Evolutionary conservation across 2,888 invertebrate species (phyloP).

Genomic region (Drosophila acutilabella): DNA sequence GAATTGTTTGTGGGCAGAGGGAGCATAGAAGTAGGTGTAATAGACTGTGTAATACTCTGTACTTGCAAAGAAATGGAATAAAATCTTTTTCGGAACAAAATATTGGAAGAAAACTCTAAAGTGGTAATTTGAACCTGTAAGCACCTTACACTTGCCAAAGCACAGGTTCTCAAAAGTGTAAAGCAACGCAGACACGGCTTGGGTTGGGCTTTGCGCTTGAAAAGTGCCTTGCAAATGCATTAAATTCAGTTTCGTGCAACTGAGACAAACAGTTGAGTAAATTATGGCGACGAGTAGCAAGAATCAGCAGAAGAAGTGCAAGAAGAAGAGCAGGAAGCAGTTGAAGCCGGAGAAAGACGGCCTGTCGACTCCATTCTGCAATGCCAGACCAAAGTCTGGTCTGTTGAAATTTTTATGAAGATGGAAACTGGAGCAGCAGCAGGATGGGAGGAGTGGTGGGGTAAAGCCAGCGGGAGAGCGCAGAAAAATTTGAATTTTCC

Average conservation of each 20-base stretch:
- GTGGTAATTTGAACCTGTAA: too few species aligned
- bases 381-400: slow-evolving; percentile 34
- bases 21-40: too few species aligned
- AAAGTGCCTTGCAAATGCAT: slow-evolving; percentile 74
- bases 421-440: slow-evolving; percentile 3
- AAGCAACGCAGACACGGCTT: slow-evolving; percentile 13
- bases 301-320: slow-evolving; percentile 2
- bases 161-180: not conserved
- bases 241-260: slow-evolving; percentile 77
- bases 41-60: not conserved
- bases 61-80: not conserved
- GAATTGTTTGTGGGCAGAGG: slow-evolving; percentile 43
- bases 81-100: too few species aligned
- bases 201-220: slow-evolving; percentile 40
- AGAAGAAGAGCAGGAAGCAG: not conserved
- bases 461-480: not conserved
- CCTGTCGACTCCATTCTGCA: slow-evolving; percentile 11
- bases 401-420: slow-evolving; percentile 73
- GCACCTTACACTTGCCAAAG: not conserved
- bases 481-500: slow-evolving; percentile 53
- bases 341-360: slow-evolving; percentile 5
- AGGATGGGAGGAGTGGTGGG: not conserved
- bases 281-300: slow-evolving; percentile 68
- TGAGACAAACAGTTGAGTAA: slow-evolving; percentile 77
- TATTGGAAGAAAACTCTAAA: too few species aligned